phyloP scores from a whole-genome alignment of 1,140 invertebrate species.

The Scaptodrosophila lebanonensis region DNA sequence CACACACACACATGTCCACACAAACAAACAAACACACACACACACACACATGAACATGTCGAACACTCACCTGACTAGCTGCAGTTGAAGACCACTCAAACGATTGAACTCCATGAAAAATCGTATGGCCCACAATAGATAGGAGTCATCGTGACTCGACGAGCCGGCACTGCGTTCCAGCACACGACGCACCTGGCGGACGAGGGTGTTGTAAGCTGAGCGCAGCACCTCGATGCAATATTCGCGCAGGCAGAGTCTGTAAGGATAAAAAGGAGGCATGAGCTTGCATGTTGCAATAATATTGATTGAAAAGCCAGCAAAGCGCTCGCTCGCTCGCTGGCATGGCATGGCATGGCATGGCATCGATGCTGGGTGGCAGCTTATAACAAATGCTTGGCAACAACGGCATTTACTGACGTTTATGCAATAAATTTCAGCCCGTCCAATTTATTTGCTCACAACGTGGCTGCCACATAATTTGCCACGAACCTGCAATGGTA shows the following conservation, averaged over 20 bases:
- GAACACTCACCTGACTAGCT: conserved; percentile 88
- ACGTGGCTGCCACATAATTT: conserved; percentile 44
- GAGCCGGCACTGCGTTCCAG: conserved; percentile 71
- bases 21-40: background rate
- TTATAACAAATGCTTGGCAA: conserved; percentile 56
- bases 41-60: background rate
- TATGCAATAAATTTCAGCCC: conserved; percentile 66
- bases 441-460: conserved; percentile 69
- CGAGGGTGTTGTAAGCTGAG: conserved; percentile 88
- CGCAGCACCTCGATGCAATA: conserved; percentile 96
- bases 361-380: conserved; percentile 10
- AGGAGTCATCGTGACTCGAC: conserved; percentile 89
- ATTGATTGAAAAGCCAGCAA: conserved; percentile 68
- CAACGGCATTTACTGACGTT: conserved; percentile 61
- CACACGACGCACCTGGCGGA: conserved; percentile 74
- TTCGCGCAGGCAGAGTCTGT: conserved; percentile 90
- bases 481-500: conserved; percentile 34
- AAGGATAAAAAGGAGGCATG: conserved; percentile 60
- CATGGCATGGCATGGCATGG: background rate
- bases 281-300: conserved; percentile 66
- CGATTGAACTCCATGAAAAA: conserved; percentile 99
- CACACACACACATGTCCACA: conserved; percentile 6
- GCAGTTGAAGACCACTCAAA: conserved; percentile 88
- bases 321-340: conserved; percentile 7
- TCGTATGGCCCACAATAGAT: conserved; percentile 94